Base-by-base conservation (phyloP, 2,797 vertebrate species). In the Astyanax mexicanus region DNA sequence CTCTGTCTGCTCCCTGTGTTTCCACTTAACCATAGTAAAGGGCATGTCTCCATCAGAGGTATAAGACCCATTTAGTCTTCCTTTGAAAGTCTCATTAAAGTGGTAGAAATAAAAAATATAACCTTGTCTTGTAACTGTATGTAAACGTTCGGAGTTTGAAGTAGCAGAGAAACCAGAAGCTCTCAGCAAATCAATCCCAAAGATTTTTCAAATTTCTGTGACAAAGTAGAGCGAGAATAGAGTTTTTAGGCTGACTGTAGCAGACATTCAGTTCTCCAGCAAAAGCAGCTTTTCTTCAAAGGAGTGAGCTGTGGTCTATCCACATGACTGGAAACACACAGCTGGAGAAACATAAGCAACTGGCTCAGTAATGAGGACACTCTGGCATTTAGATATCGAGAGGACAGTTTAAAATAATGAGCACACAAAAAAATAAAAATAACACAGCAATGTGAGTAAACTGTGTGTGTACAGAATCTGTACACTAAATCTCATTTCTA, bases 391-490 rank as follows among this genome's bases (percentile, higher is more conserved):
- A 51, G 17, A 38, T n/a, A n/a, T n/a, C n/a, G 15, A 67, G 27
- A 27, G 12, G 25, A 25, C 10, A 9, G 27, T 70, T 21, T 65
- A 49, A 76, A 72, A 38, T 65, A 40, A 70, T 54, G 54, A 60
- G 69, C 54, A 7, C 52, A 38, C 21, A 73, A 21, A 17, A 25
- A 64, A 6, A 10, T 15, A 42, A n/a, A n/a, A n/a, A n/a, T n/a
- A n/a, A n/a, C n/a, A n/a, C n/a, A n/a, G n/a, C n/a, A n/a, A n/a
- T n/a, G n/a, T n/a, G 37, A 2, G 0, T n/a, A 32, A 44, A 27
- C 45, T 29, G 15, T 52, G n/a, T 55, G 40, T 72, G 51, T 35
- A 62, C 25, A 23, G 47, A 66, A 61, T 1, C 3, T 35, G 17
- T 23, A 78, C n/a, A 25, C 23, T 21, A 12, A 23, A 11, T 68